Evolutionary conservation across 2,797 vertebrate genomes (phyloP).

Genomic region (Pipistrellus pygmaeus): DNA sequence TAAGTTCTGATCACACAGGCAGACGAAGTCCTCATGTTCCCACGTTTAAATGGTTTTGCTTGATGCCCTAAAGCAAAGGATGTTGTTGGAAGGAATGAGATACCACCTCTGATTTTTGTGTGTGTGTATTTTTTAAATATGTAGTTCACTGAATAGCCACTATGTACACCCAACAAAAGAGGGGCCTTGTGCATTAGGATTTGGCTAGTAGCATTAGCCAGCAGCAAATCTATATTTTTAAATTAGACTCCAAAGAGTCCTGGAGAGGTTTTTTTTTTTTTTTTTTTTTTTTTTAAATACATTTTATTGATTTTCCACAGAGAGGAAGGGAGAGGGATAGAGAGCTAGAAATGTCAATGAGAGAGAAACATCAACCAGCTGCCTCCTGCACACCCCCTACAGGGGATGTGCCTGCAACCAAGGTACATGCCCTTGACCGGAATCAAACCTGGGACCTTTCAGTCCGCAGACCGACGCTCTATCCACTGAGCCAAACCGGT

Average conservation of each 20-base stretch:
- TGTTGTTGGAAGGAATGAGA: not conserved
- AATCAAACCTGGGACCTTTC: too few relatives aligned
- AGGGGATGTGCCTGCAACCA: too few relatives aligned
- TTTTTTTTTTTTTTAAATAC: not conserved
- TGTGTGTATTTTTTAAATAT: not conserved
- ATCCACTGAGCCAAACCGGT: too few relatives aligned
- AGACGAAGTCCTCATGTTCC: too few relatives aligned
- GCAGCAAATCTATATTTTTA: not conserved
- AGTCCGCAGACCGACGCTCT: too few relatives aligned
- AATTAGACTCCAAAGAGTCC: not conserved
- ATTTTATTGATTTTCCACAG: too few relatives aligned
- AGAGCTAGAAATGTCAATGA: too few relatives aligned
- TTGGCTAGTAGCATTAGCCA: not conserved
- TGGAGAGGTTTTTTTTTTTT: not conserved
- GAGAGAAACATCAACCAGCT: too few relatives aligned
- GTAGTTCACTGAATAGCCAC: not conserved
- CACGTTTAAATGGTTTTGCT: not conserved
- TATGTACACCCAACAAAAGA: not conserved
- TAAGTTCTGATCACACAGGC: not conserved
- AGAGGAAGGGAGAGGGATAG: too few relatives aligned
- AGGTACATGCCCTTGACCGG: too few relatives aligned
- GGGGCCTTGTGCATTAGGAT: not conserved
- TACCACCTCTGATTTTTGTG: not conserved
- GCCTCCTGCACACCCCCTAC: too few relatives aligned
- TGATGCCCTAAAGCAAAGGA: not conserved